phyloP scores from a whole-genome alignment of 2,797 vertebrate species.

The Lemur catta region DNA sequence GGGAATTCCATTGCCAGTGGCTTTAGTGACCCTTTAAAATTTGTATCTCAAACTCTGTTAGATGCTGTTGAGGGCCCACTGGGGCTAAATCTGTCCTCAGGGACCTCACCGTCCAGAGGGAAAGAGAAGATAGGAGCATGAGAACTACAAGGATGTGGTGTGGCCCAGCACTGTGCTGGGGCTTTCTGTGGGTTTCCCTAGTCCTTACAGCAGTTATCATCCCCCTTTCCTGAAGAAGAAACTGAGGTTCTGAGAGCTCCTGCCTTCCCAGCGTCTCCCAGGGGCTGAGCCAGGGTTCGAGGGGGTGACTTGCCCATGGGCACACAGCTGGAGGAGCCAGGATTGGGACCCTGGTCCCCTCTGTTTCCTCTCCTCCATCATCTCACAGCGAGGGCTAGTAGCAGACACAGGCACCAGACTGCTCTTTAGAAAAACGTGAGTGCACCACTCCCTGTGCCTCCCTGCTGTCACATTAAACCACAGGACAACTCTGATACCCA shows the following conservation, averaged over 20 bases:
- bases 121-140: neutral
- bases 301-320: neutral
- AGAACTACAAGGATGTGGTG: fast-evolving
- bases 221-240: neutral
- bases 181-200: fast-evolving
- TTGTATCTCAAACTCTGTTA: neutral
- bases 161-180: neutral
- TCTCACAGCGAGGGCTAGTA: neutral
- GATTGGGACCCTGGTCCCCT: neutral
- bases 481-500: neutral
- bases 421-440: neutral
- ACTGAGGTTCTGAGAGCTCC: neutral
- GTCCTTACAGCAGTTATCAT: neutral
- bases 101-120: neutral
- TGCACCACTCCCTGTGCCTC: neutral
- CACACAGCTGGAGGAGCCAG: neutral
- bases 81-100: neutral
- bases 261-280: neutral
- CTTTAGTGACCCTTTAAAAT: neutral
- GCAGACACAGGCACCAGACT: neutral
- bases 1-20: neutral
- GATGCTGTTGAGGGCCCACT: neutral
- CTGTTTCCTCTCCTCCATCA: neutral
- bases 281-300: neutral
- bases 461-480: neutral